Evolutionary conservation across 2,113 vertebrate genomes (phyloP), one percentile per base, ranked within the genome.

Genomic region (Gadus chalcogrammus): DNA sequence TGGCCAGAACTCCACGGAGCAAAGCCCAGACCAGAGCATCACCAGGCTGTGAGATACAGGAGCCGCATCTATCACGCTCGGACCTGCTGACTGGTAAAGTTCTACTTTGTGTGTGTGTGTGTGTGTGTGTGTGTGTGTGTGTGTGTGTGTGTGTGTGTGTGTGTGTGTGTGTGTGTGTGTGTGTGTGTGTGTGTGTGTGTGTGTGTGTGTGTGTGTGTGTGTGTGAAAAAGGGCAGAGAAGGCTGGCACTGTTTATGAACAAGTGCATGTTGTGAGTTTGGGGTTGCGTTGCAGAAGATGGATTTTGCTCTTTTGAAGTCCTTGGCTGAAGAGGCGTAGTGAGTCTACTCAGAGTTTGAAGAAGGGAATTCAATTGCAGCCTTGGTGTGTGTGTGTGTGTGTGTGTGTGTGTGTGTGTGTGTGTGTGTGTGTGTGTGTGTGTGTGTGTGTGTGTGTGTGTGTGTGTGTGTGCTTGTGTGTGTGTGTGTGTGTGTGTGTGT

Each of bases 221-320:
- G 31, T 61, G 27, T 69, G 28, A 24, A 24, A 24, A 24, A 24
- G 22, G 22, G 1, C 22, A 24, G 22, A 24, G 22, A 24, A 24
- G 22, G 22, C 22, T 24, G 48, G 35, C 31, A 31, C 31, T 48
- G 42, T 48, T 9, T 48, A 13, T 48, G 42, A n/a, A 48, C 61
- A 3, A 15, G 66, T 62, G 18, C 42, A 2, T n/a, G 15, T 17
- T 15, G 15, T 15, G 20, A 4, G 7, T 15, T 3, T 15, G 24
- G 4, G 64, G 81, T 64, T 74, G 75, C 82, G 72, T 80, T 79
- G 70, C 35, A 79, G 72, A 73, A 74, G 83, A 56, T 72, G 83
- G 75, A 70, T 82, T 69, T 77, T 75, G 71, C 74, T 58, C 70
- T 53, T 85, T 81, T 86, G 80, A 87, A 84, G 77, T 76, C 66